Percentiles rank a stretch among this genome's conserved stretches.
These are phyloP conservation scores for Dromococcyx pavoninus DNA, from an alignment of 2,797 vertebrate genomes.

Conservation along the genomic window DNA sequence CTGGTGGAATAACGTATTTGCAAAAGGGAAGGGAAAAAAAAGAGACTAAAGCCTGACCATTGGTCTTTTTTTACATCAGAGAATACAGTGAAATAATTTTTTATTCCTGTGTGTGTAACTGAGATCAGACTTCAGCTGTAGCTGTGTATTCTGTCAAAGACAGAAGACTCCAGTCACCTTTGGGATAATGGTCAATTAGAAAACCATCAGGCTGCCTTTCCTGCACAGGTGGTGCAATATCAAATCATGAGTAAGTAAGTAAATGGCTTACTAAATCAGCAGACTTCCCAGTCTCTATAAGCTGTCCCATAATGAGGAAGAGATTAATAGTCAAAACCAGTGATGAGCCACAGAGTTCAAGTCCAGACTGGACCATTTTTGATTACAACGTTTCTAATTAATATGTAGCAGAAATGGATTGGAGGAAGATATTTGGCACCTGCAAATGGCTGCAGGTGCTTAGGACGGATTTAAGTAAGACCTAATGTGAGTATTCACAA, in stretches of 20 bases:
- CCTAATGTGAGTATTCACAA: neutral
- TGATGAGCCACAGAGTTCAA: neutral
- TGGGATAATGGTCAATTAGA: neutral
- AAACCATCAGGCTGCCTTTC: constrained; percentile 31
- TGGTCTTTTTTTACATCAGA: constrained; percentile 1
- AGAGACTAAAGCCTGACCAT: neutral
- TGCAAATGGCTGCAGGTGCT: constrained; percentile 19
- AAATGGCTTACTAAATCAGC: neutral
- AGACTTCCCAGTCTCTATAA: neutral
- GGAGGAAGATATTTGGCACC: neutral
- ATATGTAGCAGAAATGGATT: neutral
- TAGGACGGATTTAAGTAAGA: neutral
- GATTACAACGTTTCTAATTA: neutral
- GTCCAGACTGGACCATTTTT: neutral
- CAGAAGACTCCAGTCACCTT: constrained; percentile 4
- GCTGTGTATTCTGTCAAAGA: neutral
- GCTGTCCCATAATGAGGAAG: neutral
- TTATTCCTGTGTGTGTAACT: constrained; percentile 18
- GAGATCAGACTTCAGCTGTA: constrained; percentile 17
- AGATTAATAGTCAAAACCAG: constrained; percentile 20
- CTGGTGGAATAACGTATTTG: neutral
- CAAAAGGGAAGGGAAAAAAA: neutral
- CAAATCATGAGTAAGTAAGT: neutral
- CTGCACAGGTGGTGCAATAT: constrained; percentile 47
- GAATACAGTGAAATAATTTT: neutral